A percentile compares a stretch with the other conserved stretches of the same genome.
Conservation (phyloP, 2,888 invertebrate genomes). For the Hipparchia sbordonii region DNA sequence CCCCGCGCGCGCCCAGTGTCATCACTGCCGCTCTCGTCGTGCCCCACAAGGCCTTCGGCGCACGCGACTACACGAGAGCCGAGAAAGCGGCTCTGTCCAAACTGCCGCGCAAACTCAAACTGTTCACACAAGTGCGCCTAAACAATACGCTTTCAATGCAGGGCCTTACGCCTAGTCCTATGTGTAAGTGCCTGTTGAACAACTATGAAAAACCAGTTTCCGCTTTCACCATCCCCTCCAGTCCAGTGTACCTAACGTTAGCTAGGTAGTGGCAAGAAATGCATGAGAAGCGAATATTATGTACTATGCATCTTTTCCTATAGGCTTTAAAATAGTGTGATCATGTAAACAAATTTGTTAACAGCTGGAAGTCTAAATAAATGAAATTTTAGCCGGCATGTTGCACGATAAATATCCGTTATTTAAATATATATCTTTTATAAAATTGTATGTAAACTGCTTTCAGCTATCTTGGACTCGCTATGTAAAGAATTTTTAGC, state of each 20-base stretch:
- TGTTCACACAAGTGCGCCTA: slow-evolving; percentile 87
- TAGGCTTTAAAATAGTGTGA: slow-evolving; percentile 11
- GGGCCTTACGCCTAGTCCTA: slow-evolving; percentile 89
- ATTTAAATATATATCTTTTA: slow-evolving; percentile 2
- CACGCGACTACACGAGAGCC: slow-evolving; percentile 88
- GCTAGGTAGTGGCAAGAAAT: not conserved
- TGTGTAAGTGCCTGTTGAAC: slow-evolving; percentile 80
- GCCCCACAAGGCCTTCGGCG: slow-evolving; percentile 89
- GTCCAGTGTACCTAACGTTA: not conserved
- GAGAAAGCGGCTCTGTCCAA: slow-evolving; percentile 86
- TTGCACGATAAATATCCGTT: slow-evolving; percentile 3
- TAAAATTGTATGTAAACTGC: slow-evolving; percentile 45
- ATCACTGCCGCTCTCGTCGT: slow-evolving; percentile 88
- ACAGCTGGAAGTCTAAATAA: not conserved
- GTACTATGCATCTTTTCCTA: not conserved
- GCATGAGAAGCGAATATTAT: not conserved
- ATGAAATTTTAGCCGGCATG: slow-evolving; percentile 2
- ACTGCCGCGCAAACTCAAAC: slow-evolving; percentile 86
- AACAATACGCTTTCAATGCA: slow-evolving; percentile 87
- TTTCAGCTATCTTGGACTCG: slow-evolving; percentile 93
- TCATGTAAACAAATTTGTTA: not conserved
- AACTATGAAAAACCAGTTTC: slow-evolving; percentile 14
- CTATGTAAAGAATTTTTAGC: slow-evolving; percentile 94
- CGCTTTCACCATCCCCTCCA: slow-evolving; percentile 11
- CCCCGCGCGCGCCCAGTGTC: slow-evolving; percentile 77